A percentile compares a stretch with the other conserved stretches of the same genome.
These are phyloP conservation scores for Ambastaia sidthimunki DNA, from an alignment of 2,797 vertebrate genomes.

Conservation along the genomic window DNA sequence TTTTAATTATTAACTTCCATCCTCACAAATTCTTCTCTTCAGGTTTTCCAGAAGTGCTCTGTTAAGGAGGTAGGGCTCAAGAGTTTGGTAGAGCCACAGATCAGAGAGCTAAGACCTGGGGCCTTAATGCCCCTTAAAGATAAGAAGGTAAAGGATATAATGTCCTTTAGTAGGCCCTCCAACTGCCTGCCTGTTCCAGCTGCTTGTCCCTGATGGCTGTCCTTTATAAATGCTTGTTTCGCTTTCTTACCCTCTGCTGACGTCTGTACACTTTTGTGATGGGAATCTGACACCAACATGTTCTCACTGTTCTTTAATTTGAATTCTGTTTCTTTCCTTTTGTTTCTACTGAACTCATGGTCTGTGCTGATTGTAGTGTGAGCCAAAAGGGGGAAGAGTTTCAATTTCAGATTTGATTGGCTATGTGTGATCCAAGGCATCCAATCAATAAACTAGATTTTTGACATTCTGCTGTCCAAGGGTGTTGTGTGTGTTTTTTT, in stretches of 20 bases:
- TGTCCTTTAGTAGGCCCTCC: conserved; percentile 67
- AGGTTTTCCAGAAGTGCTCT: conserved; percentile 99
- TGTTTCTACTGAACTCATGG: conserved; percentile 67
- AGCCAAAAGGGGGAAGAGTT: conserved; percentile 67
- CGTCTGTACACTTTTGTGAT: conserved; percentile 36
- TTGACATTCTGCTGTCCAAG: conserved; percentile 64
- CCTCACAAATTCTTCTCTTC: conserved; percentile 76
- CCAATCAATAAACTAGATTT: conserved; percentile 73
- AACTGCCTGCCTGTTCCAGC: conserved; percentile 73
- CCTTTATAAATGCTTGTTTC: conserved; percentile 62
- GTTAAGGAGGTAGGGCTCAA: conserved; percentile 93
- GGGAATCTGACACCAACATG: conserved; percentile 11
- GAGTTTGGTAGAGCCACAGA: conserved; percentile 88
- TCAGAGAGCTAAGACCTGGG: conserved; percentile 91
- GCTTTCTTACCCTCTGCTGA: conserved; percentile 66
- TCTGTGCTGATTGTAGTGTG: conserved; percentile 71
- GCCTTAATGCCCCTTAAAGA: conserved; percentile 88
- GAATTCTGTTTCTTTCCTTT: conserved; percentile 61
- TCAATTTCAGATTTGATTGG: conserved; percentile 58
- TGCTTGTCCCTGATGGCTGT: conserved; percentile 70
- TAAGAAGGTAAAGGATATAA: conserved; percentile 92
- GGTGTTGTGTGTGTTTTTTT: conserved; percentile 75
- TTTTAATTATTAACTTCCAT: conserved; percentile 59
- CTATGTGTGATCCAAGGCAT: conserved; percentile 58
- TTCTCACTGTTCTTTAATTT: conserved; percentile 40